Percentiles rank a stretch among this genome's conserved stretches.
Evolutionary conservation across 2,797 vertebrate genomes (phyloP).

Genomic region (Lagorchestes hirsutus): DNA sequence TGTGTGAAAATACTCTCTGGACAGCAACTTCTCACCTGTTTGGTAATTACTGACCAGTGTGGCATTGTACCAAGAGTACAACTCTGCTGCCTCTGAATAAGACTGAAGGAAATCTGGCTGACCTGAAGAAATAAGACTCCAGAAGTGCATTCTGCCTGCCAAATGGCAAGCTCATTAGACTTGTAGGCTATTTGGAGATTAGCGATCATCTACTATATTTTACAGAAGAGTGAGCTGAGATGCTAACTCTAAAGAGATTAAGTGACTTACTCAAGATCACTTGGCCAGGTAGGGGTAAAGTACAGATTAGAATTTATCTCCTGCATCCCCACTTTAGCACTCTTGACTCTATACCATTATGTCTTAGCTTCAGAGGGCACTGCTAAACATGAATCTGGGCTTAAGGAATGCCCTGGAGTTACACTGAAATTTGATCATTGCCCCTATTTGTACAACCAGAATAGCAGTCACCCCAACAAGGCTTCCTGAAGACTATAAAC

Average conservation of each 20-base stretch:
- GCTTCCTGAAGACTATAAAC: not conserved
- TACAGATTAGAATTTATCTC: not conserved
- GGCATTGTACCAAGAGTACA: not conserved
- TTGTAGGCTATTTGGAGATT: not conserved
- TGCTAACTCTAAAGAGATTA: not conserved
- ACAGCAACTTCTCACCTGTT: not conserved
- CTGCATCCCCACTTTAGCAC: not conserved
- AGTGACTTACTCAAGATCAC: not conserved
- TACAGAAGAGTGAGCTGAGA: not conserved
- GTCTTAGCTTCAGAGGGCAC: not conserved
- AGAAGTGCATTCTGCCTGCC: not conserved
- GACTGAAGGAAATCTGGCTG: not conserved
- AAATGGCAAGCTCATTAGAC: not conserved
- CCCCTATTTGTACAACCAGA: not conserved
- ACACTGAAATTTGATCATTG: not conserved
- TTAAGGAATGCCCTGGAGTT: not conserved
- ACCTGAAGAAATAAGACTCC: slow-evolving; percentile 22
- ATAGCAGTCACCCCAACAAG: not conserved
- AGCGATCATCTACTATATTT: not conserved
- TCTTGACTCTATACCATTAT: not conserved
- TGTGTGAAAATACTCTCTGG: not conserved
- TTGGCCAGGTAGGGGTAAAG: not conserved
- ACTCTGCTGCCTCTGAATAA: not conserved
- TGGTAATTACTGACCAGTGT: not conserved
- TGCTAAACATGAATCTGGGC: not conserved